Percentiles rank a stretch among this genome's conserved stretches.
Evolutionary conservation across 1,140 invertebrate genomes (phyloP).

Genomic region (Panagrolaimus sp.): DNA sequence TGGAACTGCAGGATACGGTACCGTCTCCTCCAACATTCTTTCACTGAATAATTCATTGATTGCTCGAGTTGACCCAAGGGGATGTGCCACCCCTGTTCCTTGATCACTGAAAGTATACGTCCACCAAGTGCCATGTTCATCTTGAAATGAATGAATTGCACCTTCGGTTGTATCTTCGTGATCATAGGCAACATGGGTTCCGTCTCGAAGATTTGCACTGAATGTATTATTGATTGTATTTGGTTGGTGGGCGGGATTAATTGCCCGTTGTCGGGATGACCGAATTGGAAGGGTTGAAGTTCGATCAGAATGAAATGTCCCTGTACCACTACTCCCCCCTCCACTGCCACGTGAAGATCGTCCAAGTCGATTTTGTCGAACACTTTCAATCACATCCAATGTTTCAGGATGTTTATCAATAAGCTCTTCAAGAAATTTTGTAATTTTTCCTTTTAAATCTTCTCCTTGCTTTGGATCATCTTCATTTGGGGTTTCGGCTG

Average conservation of each 20-base stretch:
- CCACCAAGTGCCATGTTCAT: constrained; percentile 67
- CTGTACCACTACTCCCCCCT: not conserved
- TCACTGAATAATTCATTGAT: constrained; percentile 42
- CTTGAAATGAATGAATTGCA: constrained; percentile 69
- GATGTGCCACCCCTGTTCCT: constrained; percentile 58
- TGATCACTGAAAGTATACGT: constrained; percentile 81
- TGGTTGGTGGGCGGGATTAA: too few species aligned
- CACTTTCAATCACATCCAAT: constrained; percentile 55
- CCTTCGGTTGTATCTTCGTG: constrained; percentile 81
- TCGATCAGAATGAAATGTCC: not conserved
- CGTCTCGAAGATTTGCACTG: constrained; percentile 38
- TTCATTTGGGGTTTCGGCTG: not conserved
- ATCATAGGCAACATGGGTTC: constrained; percentile 72
- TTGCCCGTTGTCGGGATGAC: not conserved
- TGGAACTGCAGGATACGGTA: not conserved
- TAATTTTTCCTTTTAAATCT: constrained; percentile 56
- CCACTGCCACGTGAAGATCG: not conserved
- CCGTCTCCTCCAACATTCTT: not conserved
- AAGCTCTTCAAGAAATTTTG: constrained; percentile 54
- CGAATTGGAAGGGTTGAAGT: not conserved
- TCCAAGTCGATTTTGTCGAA: constrained; percentile 47
- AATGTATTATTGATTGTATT: not conserved
- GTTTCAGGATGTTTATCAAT: constrained; percentile 58
- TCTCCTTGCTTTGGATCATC: constrained; percentile 9
- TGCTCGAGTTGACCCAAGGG: constrained; percentile 45